Conservation (phyloP, 2,888 invertebrate species). For the Trachelus iudaicus region DNA sequence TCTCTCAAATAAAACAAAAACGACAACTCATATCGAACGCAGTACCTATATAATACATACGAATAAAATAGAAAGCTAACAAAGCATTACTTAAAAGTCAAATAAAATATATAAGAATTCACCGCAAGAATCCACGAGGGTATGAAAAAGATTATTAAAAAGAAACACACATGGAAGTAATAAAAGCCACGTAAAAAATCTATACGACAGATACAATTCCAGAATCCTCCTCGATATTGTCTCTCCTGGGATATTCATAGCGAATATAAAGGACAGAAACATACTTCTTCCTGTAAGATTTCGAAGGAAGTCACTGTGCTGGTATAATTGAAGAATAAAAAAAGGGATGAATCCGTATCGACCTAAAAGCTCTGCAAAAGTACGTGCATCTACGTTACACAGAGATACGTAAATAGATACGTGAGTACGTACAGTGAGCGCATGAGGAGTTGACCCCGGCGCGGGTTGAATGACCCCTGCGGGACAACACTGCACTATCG, state of each 20-base stretch:
- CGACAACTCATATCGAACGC: not conserved
- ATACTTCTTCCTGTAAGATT: not conserved
- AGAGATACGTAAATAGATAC: conserved; percentile 1
- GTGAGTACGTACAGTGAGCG: conserved; percentile 28
- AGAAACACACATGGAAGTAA: not conserved
- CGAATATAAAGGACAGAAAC: no score
- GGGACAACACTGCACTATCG: conserved; percentile 64
- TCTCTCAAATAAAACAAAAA: not conserved
- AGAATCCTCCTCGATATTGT: no score
- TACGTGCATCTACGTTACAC: not conserved
- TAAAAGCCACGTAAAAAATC: not conserved
- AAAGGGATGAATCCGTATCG: conserved; percentile 2
- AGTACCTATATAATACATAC: not conserved
- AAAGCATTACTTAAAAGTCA: not conserved
- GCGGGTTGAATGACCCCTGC: conserved; percentile 60
- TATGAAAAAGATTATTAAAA: not conserved
- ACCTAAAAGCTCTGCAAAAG: not conserved
- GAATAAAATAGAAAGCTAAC: not conserved
- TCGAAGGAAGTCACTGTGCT: not conserved
- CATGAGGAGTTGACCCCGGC: conserved; percentile 56
- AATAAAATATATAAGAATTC: not conserved
- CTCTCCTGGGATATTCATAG: no score
- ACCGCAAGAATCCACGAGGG: not conserved
- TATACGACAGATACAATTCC: no score
- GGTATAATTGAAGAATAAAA: not conserved